Evolutionary conservation across 1,140 invertebrate genomes (phyloP).

Genomic region (Kradibia gibbosae): DNA sequence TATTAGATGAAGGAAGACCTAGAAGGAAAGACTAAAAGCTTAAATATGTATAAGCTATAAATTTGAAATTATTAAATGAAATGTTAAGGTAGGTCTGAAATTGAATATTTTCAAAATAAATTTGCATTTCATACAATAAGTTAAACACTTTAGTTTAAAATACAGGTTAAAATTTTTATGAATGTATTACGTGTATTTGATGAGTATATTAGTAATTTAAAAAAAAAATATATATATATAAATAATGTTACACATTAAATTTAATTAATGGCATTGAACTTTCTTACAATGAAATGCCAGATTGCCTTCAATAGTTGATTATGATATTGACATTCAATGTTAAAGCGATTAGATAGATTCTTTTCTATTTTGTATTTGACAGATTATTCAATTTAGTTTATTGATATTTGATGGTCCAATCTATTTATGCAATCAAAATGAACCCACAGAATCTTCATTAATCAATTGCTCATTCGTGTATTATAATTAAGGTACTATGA

Average conservation of each 20-base stretch:
- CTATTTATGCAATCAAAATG: background rate
- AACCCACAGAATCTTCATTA: background rate
- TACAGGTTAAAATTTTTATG: background rate
- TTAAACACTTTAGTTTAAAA: background rate
- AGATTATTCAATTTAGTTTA: background rate
- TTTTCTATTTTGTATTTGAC: background rate
- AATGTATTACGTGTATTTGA: background rate
- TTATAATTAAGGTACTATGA: too few species aligned
- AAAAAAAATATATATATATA: too few species aligned
- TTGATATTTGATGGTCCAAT: background rate
- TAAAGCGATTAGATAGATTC: background rate
- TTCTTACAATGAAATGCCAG: too few species aligned
- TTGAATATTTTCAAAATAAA: background rate
- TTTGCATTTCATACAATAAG: background rate
- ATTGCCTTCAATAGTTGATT: background rate
- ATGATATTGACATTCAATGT: background rate
- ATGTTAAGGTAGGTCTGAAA: background rate
- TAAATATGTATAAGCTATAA: background rate
- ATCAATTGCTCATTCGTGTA: background rate
- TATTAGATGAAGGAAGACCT: background rate
- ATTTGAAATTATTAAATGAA: constrained; percentile 24
- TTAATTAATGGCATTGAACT: too few species aligned
- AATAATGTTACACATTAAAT: too few species aligned
- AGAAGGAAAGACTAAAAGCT: background rate
- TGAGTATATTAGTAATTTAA: too few species aligned